phyloP scores from a whole-genome alignment of 2,113 vertebrate species.

The Oncorhynchus gorbuscha region DNA sequence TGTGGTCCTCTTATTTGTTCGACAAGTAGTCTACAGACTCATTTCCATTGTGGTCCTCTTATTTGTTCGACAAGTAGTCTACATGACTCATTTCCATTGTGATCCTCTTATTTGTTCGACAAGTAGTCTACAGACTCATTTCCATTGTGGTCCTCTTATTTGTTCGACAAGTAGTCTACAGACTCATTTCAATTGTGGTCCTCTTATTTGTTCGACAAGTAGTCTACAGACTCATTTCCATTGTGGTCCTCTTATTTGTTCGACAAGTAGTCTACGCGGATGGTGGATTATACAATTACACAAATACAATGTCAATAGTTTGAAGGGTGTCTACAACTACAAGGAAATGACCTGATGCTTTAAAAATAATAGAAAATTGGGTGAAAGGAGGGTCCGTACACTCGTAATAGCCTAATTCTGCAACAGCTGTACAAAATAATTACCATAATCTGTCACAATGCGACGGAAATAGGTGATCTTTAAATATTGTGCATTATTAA shows the following conservation, averaged over 20 bases:
- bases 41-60: not conserved
- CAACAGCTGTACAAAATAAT: slow-evolving; percentile 61
- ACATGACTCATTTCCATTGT: no score
- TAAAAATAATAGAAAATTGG: not conserved
- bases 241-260: not conserved
- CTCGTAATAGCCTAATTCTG: slow-evolving; percentile 42
- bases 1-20: not conserved
- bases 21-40: not conserved
- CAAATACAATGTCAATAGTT: not conserved
- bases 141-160: no score
- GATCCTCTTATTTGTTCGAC: not conserved
- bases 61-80: not conserved
- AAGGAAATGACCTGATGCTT: not conserved
- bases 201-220: not conserved
- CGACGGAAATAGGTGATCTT: slow-evolving; percentile 69
- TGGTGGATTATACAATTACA: not conserved
- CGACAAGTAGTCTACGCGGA: not conserved
- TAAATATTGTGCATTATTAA: slow-evolving; percentile 71
- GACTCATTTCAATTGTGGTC: not conserved
- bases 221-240: no score
- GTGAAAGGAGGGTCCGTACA: slow-evolving; percentile 44
- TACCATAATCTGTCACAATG: slow-evolving; percentile 56
- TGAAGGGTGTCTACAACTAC: no score
- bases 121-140: not conserved
- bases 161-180: not conserved